These are phyloP conservation scores for Agrenia bidenticulata DNA, from an alignment of 2,888 invertebrate species.

Conservation along the genomic window DNA sequence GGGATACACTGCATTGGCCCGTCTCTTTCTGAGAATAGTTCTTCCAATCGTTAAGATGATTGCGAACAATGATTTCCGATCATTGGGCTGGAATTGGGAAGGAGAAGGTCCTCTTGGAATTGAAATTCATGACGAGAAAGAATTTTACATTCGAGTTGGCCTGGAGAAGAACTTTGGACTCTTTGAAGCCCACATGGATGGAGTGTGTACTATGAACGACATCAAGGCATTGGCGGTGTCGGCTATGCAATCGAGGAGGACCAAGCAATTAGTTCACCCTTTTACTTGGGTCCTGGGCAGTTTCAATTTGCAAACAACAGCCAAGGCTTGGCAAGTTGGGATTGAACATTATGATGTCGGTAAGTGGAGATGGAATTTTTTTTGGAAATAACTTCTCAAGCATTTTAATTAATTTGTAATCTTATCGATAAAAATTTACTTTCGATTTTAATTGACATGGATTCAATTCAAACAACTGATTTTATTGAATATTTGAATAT, in stretches of 20 bases:
- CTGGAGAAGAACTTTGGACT: constrained; percentile 26
- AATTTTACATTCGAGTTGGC: constrained; percentile 25
- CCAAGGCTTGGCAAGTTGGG: constrained; percentile 33
- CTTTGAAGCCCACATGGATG: constrained; percentile 31
- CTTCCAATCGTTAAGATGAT: background rate
- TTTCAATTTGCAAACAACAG: constrained; percentile 34
- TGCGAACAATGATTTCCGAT: background rate
- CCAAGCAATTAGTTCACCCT: constrained; percentile 16
- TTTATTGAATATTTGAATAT: too few species aligned
- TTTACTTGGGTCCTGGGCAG: constrained; percentile 25
- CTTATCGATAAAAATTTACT: too few species aligned
- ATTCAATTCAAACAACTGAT: too few species aligned
- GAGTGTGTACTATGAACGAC: constrained; percentile 32
- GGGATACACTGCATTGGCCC: background rate
- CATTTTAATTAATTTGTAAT: too few species aligned
- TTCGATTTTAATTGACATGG: too few species aligned
- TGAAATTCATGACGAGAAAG: constrained; percentile 23
- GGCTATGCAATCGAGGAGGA: background rate
- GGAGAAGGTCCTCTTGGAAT: constrained; percentile 32
- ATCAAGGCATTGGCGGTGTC: constrained; percentile 18
- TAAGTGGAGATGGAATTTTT: constrained; percentile 12
- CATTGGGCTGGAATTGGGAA: constrained; percentile 16
- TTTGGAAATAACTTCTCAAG: too few species aligned
- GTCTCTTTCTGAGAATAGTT: background rate
- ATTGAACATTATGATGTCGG: constrained; percentile 34